phyloP scores from a whole-genome alignment of 2,888 invertebrate species.

The Xestoiulus laeticollis region DNA sequence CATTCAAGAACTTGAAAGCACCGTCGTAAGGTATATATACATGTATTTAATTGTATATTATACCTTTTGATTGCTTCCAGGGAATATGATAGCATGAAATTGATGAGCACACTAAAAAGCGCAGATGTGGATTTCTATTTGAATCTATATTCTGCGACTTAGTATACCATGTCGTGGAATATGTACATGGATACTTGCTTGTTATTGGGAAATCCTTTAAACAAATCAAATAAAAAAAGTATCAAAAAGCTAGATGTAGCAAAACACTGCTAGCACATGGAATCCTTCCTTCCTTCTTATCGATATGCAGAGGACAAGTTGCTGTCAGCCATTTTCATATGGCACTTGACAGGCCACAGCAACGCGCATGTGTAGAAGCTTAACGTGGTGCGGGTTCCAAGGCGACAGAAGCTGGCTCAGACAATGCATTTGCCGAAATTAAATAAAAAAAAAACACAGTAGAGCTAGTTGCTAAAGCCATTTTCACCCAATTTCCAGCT shows the following conservation, averaged over 20 bases:
- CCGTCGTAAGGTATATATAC: too few species aligned
- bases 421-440: not conserved
- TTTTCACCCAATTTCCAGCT: conserved; percentile 46
- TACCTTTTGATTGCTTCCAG: too few species aligned
- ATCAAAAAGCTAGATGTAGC: not conserved
- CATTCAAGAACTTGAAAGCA: too few species aligned
- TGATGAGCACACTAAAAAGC: too few species aligned
- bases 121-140: too few species aligned
- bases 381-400: conserved; percentile 6
- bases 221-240: not conserved
- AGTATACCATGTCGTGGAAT: not conserved
- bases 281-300: not conserved
- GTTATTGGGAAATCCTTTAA: not conserved
- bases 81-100: too few species aligned
- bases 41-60: too few species aligned
- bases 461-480: conserved; percentile 1
- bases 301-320: conserved; percentile 44
- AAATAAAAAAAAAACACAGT: conserved; percentile 9
- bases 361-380: not conserved
- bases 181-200: not conserved
- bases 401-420: not conserved
- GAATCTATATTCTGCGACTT: too few species aligned
- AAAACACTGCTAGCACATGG: not conserved
- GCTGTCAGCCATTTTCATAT: conserved; percentile 23
- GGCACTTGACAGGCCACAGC: not conserved